phyloP scores from a whole-genome alignment of 2,113 vertebrate genomes.

The Macquaria australasica region DNA sequence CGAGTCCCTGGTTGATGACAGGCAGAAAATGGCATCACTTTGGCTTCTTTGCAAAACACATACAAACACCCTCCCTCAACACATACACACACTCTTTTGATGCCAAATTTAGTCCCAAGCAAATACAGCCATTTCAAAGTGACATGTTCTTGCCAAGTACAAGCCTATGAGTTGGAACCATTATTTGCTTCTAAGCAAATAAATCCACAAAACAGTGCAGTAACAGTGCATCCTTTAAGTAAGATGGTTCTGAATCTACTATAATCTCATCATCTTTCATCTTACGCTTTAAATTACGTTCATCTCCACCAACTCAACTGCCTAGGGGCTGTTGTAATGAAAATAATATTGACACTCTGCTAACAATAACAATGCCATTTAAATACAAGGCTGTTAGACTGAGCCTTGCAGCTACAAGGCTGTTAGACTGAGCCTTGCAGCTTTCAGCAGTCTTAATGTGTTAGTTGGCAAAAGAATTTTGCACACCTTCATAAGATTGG shows the following conservation, averaged over 20 bases:
- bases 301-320: conserved; percentile 1
- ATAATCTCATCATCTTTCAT: conserved; percentile 42
- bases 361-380: conserved; percentile 26
- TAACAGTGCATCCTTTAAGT: conserved; percentile 27
- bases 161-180: conserved; percentile 46
- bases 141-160: conserved; percentile 60
- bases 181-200: conserved; percentile 5
- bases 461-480: background rate
- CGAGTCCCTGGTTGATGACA: conserved; percentile 68
- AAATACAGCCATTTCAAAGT: conserved; percentile 69
- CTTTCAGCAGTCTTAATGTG: background rate
- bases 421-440: background rate
- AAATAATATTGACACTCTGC: conserved; percentile 8
- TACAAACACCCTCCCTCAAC: conserved; percentile 42
- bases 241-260: conserved; percentile 26
- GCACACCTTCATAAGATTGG: background rate
- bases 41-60: conserved; percentile 71
- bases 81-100: conserved; percentile 27
- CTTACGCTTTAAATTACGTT: conserved; percentile 10
- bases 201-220: conserved; percentile 17
- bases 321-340: background rate
- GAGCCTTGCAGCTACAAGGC: background rate
- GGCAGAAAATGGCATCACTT: conserved; percentile 74
- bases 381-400: conserved; percentile 10
- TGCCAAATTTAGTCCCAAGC: conserved; percentile 70